phyloP scores from a whole-genome alignment of 2,113 vertebrate species.

The Turdus rufiventris region DNA sequence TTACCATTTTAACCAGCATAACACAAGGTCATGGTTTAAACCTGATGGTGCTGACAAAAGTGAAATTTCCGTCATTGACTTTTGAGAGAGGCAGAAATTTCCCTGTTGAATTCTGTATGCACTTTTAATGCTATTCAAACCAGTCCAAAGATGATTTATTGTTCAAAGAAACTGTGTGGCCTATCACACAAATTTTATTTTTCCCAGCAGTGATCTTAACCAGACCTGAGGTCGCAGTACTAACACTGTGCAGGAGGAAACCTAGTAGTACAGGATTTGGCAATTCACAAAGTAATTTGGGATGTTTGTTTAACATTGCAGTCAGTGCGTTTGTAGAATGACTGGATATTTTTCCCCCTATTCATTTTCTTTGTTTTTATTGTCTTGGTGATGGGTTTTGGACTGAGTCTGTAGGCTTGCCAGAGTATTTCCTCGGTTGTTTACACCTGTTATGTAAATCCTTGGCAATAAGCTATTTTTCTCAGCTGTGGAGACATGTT shows the following conservation, averaged over 20 bases:
- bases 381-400: slow-evolving; percentile 21
- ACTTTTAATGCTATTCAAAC: neutral
- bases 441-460: slow-evolving; percentile 28
- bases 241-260: slow-evolving; percentile 56
- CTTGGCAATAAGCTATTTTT: neutral
- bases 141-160: neutral
- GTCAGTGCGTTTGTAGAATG: slow-evolving; percentile 7
- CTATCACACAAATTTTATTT: slow-evolving; percentile 47
- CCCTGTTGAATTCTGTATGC: neutral
- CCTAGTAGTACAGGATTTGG: slow-evolving; percentile 28
- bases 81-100: neutral
- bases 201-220: slow-evolving; percentile 30
- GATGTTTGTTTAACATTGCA: slow-evolving; percentile 17
- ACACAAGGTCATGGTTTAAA: neutral
- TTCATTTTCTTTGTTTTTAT: slow-evolving; percentile 45
- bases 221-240: neutral
- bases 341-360: neutral
- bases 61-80: neutral
- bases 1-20: neutral
- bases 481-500: neutral
- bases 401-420: neutral
- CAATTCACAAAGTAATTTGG: neutral
- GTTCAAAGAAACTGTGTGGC: slow-evolving; percentile 6
- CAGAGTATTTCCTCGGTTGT: neutral
- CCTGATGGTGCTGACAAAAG: neutral